These are phyloP conservation scores for Malthinus seriepunctatus DNA, from an alignment of 2,888 invertebrate species.

Conservation along the genomic window DNA sequence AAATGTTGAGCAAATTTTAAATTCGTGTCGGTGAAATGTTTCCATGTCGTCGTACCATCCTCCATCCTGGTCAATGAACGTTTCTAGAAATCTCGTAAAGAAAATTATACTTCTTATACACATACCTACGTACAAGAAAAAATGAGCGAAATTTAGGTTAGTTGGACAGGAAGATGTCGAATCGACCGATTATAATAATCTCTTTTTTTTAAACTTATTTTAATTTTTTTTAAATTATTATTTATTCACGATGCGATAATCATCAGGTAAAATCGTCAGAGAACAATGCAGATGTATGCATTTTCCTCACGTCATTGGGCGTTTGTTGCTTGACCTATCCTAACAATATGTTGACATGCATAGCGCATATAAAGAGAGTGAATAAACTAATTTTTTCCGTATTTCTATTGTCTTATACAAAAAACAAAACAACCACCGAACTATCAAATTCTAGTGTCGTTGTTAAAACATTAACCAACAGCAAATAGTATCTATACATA, in stretches of 20 bases:
- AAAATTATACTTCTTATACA: conserved; percentile 24
- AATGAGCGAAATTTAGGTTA: conserved; percentile 41
- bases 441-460: not conserved
- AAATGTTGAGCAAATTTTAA: not conserved
- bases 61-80: conserved; percentile 26
- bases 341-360: conserved; percentile 46
- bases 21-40: conserved; percentile 16
- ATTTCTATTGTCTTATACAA: conserved; percentile 41
- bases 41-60: no score
- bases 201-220: no score
- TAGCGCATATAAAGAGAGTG: conserved; percentile 43
- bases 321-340: conserved; percentile 44
- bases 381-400: conserved; percentile 38
- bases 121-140: conserved; percentile 28
- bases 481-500: no score
- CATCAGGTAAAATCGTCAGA: no score
- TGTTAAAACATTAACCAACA: not conserved
- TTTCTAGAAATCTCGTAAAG: conserved; percentile 39
- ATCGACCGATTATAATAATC: not conserved
- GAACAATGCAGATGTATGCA: conserved; percentile 12
- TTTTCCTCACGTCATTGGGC: conserved; percentile 43
- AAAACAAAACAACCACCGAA: conserved; percentile 12
- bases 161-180: conserved; percentile 35
- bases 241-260: no score
- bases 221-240: no score